Evolutionary conservation across 2,797 vertebrate species (phyloP).

Genomic region (Triplophysa yarkandensis): DNA sequence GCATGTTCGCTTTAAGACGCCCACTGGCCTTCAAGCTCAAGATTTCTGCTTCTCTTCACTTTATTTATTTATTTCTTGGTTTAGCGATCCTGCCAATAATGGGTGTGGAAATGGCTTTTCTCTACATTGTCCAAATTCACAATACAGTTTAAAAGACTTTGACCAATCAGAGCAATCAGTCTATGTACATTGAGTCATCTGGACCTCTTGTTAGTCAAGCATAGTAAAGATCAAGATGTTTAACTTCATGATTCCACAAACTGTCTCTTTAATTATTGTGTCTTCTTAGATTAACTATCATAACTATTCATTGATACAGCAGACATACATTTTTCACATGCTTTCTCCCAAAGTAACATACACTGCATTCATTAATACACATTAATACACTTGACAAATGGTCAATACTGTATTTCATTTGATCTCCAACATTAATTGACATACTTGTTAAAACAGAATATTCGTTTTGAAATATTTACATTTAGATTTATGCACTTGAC

Average conservation of each 20-base stretch:
- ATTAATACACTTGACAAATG: too few species aligned
- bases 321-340: too few species aligned
- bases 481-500: too few species aligned
- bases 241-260: not conserved
- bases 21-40: slow-evolving; percentile 36
- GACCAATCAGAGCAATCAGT: not conserved
- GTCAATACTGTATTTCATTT: too few species aligned
- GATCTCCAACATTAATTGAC: too few species aligned
- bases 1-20: slow-evolving; percentile 23
- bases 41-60: slow-evolving; percentile 26
- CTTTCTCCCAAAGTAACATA: too few species aligned
- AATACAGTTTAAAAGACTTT: slow-evolving; percentile 3
- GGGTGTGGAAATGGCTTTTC: slow-evolving; percentile 17
- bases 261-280: not conserved
- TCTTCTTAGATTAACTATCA: too few species aligned
- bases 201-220: not conserved
- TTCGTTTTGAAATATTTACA: too few species aligned
- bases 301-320: too few species aligned
- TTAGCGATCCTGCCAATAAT: slow-evolving; percentile 8
- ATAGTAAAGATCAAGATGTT: not conserved
- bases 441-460: too few species aligned
- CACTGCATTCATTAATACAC: too few species aligned
- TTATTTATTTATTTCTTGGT: slow-evolving; percentile 35
- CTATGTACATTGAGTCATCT: not conserved
- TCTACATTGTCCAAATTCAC: slow-evolving; percentile 1